Conservation (phyloP, 2,797 vertebrate species). For the Notolepis coatsorum region DNA sequence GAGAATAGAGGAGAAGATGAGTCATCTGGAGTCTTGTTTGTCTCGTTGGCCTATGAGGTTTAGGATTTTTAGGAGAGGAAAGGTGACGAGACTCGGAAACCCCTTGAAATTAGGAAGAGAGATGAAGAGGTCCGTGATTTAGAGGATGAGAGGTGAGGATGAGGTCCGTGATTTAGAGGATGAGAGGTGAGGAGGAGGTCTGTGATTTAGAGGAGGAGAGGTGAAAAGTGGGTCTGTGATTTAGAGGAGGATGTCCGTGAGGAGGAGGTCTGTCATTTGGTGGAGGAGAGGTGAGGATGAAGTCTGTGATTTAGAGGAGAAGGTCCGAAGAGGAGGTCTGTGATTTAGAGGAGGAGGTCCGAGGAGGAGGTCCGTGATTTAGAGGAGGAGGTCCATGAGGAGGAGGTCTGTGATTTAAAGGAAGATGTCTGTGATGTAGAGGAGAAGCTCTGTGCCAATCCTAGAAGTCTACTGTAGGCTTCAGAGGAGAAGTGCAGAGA, state of each 20-base stretch:
- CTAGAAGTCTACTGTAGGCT: not conserved
- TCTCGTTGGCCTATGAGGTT: no score
- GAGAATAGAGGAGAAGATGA: not conserved
- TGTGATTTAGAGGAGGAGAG: no score
- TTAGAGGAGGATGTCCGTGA: not conserved
- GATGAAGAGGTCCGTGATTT: no score
- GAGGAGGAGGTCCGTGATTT: not conserved
- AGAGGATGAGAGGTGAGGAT: no score
- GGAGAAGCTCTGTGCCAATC: not conserved
- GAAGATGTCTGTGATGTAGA: not conserved
- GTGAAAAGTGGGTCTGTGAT: not conserved
- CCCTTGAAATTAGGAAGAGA: no score
- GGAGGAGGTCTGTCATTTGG: not conserved
- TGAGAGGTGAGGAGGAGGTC: no score
- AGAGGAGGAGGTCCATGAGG: not conserved
- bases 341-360: not conserved
- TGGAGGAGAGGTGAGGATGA: not conserved
- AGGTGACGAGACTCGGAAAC: no score
- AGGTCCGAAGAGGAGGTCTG: not conserved
- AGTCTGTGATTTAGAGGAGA: not conserved
- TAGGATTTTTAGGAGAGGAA: no score
- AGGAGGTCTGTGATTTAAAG: not conserved
- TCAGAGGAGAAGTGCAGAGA: not conserved
- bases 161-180: not conserved
- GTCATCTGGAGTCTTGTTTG: no score